Percentiles rank a stretch among this genome's conserved stretches.
Evolutionary conservation across 1,140 invertebrate genomes (phyloP).

Genomic region (Drosophila miranda): DNA sequence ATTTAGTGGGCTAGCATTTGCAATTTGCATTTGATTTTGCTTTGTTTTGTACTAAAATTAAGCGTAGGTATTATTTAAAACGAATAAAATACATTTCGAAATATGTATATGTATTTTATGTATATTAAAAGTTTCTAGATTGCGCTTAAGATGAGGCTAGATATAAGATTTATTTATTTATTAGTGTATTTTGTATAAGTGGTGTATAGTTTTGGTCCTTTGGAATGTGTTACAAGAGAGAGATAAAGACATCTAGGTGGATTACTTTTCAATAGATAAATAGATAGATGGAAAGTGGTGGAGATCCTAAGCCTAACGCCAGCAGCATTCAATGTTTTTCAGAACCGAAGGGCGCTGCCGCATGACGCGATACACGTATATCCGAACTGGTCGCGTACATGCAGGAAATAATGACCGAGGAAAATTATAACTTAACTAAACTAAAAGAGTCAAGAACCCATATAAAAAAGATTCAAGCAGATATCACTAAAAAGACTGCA

Average conservation of each 20-base stretch:
- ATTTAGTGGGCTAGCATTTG: constrained; percentile 67
- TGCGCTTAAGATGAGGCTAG: constrained; percentile 15
- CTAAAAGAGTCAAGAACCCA: too few relatives aligned
- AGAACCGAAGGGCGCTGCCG: too few relatives aligned
- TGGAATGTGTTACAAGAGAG: constrained; percentile 68
- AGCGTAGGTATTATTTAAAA: constrained; percentile 61
- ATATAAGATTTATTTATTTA: constrained; percentile 11
- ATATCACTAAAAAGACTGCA: not conserved
- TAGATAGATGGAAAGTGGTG: too few relatives aligned
- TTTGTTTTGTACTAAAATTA: constrained; percentile 73
- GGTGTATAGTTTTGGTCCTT: constrained; percentile 62
- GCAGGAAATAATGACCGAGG: too few relatives aligned
- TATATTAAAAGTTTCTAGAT: constrained; percentile 28
- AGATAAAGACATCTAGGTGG: constrained; percentile 56
- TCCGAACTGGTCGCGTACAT: too few relatives aligned
- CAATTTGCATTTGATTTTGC: constrained; percentile 22
- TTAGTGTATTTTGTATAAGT: constrained; percentile 18
- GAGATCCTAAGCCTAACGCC: constrained; percentile 14
- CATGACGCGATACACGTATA: too few relatives aligned
- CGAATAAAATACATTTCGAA: constrained; percentile 20
- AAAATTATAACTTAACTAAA: too few relatives aligned
- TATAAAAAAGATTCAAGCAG: too few relatives aligned
- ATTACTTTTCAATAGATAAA: constrained; percentile 14
- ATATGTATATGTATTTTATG: constrained; percentile 3
- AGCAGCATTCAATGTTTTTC: not conserved